Evolutionary conservation across 2,888 invertebrate species (phyloP), one percentile per base, ranked within the genome.

Genomic region (Orchesella flavescens): DNA sequence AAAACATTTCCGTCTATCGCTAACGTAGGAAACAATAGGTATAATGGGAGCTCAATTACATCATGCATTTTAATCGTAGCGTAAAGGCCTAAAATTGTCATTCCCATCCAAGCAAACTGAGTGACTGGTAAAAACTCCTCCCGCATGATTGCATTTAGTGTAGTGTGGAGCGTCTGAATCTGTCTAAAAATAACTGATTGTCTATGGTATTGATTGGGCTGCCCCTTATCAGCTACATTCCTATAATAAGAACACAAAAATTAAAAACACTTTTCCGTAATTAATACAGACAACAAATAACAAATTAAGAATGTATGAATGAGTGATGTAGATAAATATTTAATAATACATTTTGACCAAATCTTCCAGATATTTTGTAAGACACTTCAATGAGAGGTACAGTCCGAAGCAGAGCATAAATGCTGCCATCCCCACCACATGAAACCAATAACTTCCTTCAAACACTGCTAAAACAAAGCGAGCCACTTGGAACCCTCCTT

Each of bases 361-460:
- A 34, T 76, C 77, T 7, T 12, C 1, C 15, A 77, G 17, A 24
- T 77, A 77, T 1, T 10, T 46, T n/a, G n/a, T 34, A 12, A 77
- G 19, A 24, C 77, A 77, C n/a, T 69, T 57, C 5, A 46, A 49
- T 1, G 77, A 69, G 15, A 69, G 34, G 43, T 69, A 77, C 15
- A 24, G 44, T 1, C 23, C 19, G 15, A 77, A 77, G 34, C 69
- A 69, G 19, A 77, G 68, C 23, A 77, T 7, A 46, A 69, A 69
- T 10, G 77, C 77, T 13, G 69, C 19, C 46, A 77, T 10, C 44
- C 69, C 77, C n/a, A 69, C 77, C 19, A 77, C 46, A 24, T 77
- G 77, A 61, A 77, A 77, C 77, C 68, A 69, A 19, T 69, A 77
- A 44, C 59, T 59, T 3, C 77, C 77, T 46, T 77, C 77, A 1